Percentiles rank a stretch among this genome's conserved stretches.
These are phyloP conservation scores for Lasioglossum baleicum DNA, from an alignment of 1,140 invertebrate genomes.

Conservation along the genomic window DNA sequence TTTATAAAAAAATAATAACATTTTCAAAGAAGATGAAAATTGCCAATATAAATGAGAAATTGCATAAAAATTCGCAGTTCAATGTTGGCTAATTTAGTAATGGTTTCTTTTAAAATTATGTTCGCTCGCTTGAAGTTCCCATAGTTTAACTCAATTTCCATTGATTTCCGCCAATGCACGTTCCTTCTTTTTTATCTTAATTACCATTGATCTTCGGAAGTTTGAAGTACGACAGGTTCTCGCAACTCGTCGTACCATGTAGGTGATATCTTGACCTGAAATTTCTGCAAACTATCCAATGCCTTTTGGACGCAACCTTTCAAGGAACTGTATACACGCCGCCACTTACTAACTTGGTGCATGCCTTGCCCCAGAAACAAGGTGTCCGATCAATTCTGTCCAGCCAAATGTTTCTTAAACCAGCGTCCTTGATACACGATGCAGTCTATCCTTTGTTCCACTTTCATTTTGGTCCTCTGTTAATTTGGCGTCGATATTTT, in stretches of 20 bases:
- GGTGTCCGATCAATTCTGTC: slow-evolving; percentile 19
- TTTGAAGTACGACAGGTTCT: slow-evolving; percentile 25
- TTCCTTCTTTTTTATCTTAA: too few species aligned
- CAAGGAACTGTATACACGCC: slow-evolving; percentile 16
- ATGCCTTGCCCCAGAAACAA: slow-evolving; percentile 18
- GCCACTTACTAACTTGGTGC: slow-evolving; percentile 4
- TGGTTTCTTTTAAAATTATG: too few species aligned
- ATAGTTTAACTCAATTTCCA: too few species aligned
- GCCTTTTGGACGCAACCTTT: slow-evolving; percentile 23
- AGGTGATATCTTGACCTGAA: slow-evolving; percentile 49
- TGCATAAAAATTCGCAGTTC: too few species aligned
- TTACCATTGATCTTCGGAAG: slow-evolving; percentile 6
- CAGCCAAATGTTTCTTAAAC: slow-evolving; percentile 15
- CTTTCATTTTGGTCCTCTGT: not conserved
- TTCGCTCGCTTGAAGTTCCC: too few species aligned
- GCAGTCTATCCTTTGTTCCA: not conserved
- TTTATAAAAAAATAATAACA: too few species aligned
- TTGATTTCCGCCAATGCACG: too few species aligned
- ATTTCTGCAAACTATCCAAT: slow-evolving; percentile 31
- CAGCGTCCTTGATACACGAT: not conserved
- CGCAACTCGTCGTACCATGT: slow-evolving; percentile 1
- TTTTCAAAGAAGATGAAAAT: too few species aligned
- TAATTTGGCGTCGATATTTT: not conserved
- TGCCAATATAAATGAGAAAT: too few species aligned
- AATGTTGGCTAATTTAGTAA: too few species aligned